phyloP scores from a whole-genome alignment of 2,113 vertebrate species.

The Cavia porcellus region DNA sequence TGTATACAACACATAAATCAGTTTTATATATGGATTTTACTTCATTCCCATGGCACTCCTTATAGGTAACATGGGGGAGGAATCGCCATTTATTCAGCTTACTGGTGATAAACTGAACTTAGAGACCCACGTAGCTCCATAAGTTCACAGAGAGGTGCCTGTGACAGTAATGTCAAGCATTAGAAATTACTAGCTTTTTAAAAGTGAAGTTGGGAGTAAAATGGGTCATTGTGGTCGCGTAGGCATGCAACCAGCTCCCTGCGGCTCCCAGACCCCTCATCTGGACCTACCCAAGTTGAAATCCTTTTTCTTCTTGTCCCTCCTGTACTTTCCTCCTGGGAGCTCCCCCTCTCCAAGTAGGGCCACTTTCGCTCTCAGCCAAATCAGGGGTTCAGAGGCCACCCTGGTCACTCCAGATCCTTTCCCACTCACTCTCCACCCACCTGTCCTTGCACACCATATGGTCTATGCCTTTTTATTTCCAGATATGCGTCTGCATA shows the following conservation, averaged over 20 bases:
- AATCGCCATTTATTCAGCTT: background rate
- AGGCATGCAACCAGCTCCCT: background rate
- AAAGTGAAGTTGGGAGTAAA: background rate
- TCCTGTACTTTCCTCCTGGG: background rate
- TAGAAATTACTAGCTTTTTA: background rate
- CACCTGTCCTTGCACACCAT: fast-evolving
- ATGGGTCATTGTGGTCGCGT: fast-evolving
- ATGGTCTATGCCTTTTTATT: background rate
- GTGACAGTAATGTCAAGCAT: background rate
- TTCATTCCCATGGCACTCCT: background rate
- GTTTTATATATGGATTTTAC: background rate
- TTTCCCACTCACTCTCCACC: background rate
- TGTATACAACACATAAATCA: background rate
- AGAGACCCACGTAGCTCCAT: background rate
- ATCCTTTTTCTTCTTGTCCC: background rate
- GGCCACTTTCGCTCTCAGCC: background rate
- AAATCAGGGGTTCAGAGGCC: background rate
- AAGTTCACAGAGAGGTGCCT: background rate
- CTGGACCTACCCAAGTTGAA: background rate
- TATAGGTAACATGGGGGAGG: background rate
- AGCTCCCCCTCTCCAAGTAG: fast-evolving
- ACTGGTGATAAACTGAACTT: background rate
- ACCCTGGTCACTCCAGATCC: no score
- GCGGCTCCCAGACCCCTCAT: background rate
- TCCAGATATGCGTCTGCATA: background rate